Evolutionary conservation across 2,113 vertebrate genomes (phyloP).

Genomic region (Scytalopus superciliaris): DNA sequence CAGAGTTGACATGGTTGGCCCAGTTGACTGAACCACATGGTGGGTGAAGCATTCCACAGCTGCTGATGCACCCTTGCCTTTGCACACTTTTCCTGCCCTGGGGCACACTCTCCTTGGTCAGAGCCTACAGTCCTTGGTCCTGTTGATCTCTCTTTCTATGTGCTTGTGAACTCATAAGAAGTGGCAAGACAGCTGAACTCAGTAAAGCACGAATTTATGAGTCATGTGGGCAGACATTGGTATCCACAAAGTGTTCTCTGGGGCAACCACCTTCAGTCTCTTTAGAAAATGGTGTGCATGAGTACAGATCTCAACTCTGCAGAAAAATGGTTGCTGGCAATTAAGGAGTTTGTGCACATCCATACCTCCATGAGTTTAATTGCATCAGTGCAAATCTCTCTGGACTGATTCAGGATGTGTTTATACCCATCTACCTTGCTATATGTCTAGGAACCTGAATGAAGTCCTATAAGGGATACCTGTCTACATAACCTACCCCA

Average conservation of each 20-base stretch:
- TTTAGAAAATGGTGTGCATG: neutral
- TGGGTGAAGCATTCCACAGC: neutral
- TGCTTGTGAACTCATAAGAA: neutral
- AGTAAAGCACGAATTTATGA: neutral
- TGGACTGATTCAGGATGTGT: neutral
- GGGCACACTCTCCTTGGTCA: rapidly evolving
- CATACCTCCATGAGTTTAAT: neutral
- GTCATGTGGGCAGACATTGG: neutral
- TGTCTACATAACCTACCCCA: neutral
- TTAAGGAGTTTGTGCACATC: neutral
- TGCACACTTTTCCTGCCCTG: neutral
- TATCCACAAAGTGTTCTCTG: neutral
- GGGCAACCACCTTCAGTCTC: neutral
- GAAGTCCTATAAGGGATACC: neutral
- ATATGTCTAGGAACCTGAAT: neutral
- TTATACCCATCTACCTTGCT: neutral
- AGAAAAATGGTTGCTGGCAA: neutral
- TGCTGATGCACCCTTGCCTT: neutral
- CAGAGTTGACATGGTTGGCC: neutral
- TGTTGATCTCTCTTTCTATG: neutral
- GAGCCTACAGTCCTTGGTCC: neutral
- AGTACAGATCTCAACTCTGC: neutral
- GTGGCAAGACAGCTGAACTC: neutral
- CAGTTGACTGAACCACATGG: neutral
- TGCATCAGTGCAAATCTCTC: neutral